Percentiles rank a stretch among this genome's conserved stretches.
These are phyloP conservation scores for Scomberomorus guttatus DNA, from an alignment of 2,797 vertebrate species.

Conservation along the genomic window DNA sequence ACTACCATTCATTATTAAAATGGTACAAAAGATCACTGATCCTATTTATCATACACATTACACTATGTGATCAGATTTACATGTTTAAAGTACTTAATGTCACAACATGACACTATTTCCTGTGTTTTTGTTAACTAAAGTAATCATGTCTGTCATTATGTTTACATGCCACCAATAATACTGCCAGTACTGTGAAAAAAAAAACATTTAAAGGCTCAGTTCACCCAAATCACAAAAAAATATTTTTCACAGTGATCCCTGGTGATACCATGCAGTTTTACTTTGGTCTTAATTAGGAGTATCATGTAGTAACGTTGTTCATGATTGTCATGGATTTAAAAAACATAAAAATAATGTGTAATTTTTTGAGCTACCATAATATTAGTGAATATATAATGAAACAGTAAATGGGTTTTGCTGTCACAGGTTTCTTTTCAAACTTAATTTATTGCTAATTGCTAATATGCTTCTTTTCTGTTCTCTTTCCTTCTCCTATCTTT, in stretches of 20 bases:
- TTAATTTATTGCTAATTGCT: neutral
- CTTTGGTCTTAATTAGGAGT: too few species aligned
- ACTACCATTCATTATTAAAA: slow-evolving; percentile 13
- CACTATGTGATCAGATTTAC: neutral
- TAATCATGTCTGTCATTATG: neutral
- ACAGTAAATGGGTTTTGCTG: neutral
- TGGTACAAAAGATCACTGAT: neutral
- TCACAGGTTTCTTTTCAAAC: neutral
- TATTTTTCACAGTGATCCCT: too few species aligned
- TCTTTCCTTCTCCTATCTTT: neutral
- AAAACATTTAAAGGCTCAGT: too few species aligned
- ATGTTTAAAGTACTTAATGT: neutral
- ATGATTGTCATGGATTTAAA: too few species aligned
- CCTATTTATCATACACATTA: slow-evolving; percentile 8
- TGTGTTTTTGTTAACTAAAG: neutral
- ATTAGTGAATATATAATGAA: neutral
- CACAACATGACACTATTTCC: neutral
- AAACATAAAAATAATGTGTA: neutral
- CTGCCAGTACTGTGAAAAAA: too few species aligned
- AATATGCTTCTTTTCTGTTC: neutral
- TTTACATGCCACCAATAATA: neutral
- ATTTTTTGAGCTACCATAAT: neutral
- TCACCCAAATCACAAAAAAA: too few species aligned
- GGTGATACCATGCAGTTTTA: too few species aligned
- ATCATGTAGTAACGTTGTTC: too few species aligned